Evolutionary conservation across 2,797 vertebrate genomes (phyloP).

Genomic region (Limnodromus scolopaceus): DNA sequence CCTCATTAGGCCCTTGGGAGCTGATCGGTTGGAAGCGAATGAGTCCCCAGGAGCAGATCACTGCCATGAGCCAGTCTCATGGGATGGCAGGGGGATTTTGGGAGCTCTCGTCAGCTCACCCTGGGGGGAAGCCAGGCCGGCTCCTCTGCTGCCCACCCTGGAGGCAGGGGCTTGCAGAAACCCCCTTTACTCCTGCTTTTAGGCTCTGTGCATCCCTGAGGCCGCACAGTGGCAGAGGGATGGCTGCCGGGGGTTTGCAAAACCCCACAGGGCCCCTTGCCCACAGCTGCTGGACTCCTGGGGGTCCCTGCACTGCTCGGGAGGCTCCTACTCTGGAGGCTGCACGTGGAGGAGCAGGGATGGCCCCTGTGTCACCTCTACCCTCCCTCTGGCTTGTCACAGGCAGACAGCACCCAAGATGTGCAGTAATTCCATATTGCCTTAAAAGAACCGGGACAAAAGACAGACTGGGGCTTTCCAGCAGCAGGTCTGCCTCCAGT

Average conservation of each 20-base stretch:
- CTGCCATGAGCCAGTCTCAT: fast-evolving
- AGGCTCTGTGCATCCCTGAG: not conserved
- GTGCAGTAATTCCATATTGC: not conserved
- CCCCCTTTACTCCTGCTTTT: not conserved
- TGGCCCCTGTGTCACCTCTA: not conserved
- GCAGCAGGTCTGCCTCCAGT: not conserved
- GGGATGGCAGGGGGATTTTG: not conserved
- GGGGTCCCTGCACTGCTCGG: fast-evolving
- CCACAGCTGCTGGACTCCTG: not conserved
- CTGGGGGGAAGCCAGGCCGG: not conserved
- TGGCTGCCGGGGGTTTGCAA: not conserved
- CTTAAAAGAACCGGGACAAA: not conserved
- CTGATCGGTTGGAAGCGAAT: fast-evolving
- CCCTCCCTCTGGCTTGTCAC: not conserved
- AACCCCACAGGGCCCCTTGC: not conserved
- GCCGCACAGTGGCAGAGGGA: not conserved
- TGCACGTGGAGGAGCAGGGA: not conserved
- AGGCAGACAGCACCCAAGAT: not conserved
- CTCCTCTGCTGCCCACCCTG: not conserved
- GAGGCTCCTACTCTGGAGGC: not conserved
- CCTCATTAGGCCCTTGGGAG: not conserved
- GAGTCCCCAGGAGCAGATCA: not conserved
- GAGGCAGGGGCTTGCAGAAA: not conserved
- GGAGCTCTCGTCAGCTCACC: not conserved
- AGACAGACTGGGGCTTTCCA: not conserved